Evolutionary conservation across 2,797 vertebrate genomes (phyloP).

Genomic region (Chanos chanos): DNA sequence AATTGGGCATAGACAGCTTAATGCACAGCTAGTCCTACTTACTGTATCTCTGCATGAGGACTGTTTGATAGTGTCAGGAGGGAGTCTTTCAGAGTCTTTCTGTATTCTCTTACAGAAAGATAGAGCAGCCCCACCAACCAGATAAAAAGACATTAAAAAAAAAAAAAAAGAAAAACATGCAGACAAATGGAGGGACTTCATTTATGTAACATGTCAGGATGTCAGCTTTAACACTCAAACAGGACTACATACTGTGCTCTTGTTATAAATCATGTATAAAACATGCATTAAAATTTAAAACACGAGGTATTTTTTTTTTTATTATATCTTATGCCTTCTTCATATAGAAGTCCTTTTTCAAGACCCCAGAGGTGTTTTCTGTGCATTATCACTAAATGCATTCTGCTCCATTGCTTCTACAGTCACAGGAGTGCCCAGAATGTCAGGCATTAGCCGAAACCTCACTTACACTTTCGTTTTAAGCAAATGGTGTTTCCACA

Average conservation of each 20-base stretch:
- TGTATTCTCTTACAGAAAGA: no score
- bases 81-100: no score
- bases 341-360: not conserved
- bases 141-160: no score
- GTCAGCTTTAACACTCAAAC: slow-evolving; percentile 51
- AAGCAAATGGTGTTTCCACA: no score
- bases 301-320: not conserved
- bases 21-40: no score
- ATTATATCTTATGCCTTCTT: not conserved
- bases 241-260: slow-evolving; percentile 41
- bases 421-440: not conserved
- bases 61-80: no score
- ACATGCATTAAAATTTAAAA: slow-evolving; percentile 44
- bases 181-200: slow-evolving; percentile 59
- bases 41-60: no score
- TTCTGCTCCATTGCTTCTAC: not conserved
- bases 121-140: slow-evolving; percentile 47
- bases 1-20: no score
- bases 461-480: no score
- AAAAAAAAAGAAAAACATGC: slow-evolving; percentile 44
- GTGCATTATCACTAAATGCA: not conserved
- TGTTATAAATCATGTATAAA: slow-evolving; percentile 63
- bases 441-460: no score
- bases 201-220: slow-evolving; percentile 62
- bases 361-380: not conserved